Evolutionary conservation across 2,113 vertebrate species (phyloP), one percentile per base, ranked within the genome.

Genomic region (Australoheros scitulus): DNA sequence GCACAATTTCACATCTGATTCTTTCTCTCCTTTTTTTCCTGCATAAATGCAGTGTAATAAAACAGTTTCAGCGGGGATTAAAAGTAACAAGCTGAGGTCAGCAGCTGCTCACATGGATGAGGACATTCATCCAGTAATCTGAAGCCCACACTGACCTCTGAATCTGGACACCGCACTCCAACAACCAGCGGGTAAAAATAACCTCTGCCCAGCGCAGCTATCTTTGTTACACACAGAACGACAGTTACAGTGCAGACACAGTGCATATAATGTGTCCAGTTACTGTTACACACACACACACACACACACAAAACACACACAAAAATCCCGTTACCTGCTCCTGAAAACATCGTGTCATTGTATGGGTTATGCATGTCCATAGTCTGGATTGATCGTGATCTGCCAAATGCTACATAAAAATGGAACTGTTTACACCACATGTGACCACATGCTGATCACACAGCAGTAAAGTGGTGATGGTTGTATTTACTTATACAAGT

Each of bases 91-190:
- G 52, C 50, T 57, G 59, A 76, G 41, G 11, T 11, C 47, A 26
- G 47, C 60, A 86, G 85, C 64, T 60, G 89, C 75, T 74, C 24
- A 5, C 20, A 70, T 20, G 29, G 76, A 81, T 17, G 68, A 65
- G 24, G 58, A 61, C 61, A 3, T 61, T 10, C 10, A 29, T 86
- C 36, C 52, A 80, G 85, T 88, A 89, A 93, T 86, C 88, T 50
- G 85, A 92, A 63, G 82, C 87, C 61, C 20, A 6, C 22, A 1
- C 15, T 86, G 91, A 92, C 93, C 91, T 92, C 87, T 80, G 74
- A 79, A 63, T 83, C 36, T 32, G 52, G 78, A 85, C 61, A 5
- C 74, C 29, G 29, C 72, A 15, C 74, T 26, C 41, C 41, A 43
- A 68, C 68, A 83, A 86, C 52, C 29, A 2, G 18, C 6, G 2